Evolutionary conservation across 2,888 invertebrate species (phyloP), one percentile per base, ranked within the genome.

Genomic region (Dione vanillae): DNA sequence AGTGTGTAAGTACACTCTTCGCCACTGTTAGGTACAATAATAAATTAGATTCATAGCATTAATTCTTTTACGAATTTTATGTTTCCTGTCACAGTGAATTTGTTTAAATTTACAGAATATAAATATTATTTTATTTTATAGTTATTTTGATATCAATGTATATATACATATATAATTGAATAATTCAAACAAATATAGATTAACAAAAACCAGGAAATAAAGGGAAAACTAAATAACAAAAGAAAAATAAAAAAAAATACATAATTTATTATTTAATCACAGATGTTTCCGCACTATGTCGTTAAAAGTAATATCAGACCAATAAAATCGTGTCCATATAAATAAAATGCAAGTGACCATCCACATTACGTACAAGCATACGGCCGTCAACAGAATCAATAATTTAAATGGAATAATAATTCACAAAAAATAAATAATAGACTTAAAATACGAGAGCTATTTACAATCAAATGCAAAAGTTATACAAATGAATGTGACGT

Each of bases 241-340:
- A 80, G 73, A 79, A 78, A 78, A 79, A 77, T 78, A 77, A 79
- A 83, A 86, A 89, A 87, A 86, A 83, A 79, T 81, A 82, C 83
- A 87, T 85, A 85, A 84, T 90, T 91, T 91, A 90, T 91, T 91
- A 76, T 40, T 56, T 80, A 87, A 92, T 91, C 92, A 92, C 92
- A 90, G 91, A 85, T 87, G 84, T 79, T 79, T 78, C 82, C 79
- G 79, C 79, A 74, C 72, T 70, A 65, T 72, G 78, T 77, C 78
- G 78, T 78, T 74, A 68, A 66, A 59, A 51, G 27, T 65, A 62
- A 74, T 66, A 75, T 72, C 61, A 75, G 58, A 74, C 70, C 76
- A 75, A 74, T 68, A 65, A 73, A 67, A 54, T 54, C 61, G 40
- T 58, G 58, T 71, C 41, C 52, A 71, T 12, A 62, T 52, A 62